These are phyloP conservation scores for Pygoscelis adeliae DNA, from an alignment of 2,113 vertebrate species.

Conservation along the genomic window DNA sequence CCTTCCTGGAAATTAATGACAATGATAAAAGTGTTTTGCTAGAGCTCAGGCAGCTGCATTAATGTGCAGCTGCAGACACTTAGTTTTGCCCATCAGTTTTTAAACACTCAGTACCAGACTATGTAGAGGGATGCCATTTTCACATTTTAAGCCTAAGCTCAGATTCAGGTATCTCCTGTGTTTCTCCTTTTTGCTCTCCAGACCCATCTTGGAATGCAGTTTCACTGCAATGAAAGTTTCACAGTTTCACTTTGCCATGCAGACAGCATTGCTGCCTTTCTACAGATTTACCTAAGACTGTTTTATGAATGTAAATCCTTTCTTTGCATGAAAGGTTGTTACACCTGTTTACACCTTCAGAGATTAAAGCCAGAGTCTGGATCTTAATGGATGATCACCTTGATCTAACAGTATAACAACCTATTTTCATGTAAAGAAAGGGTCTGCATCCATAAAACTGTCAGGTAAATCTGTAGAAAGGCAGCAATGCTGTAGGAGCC, in stretches of 20 bases:
- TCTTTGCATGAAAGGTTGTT: neutral
- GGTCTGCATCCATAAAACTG: neutral
- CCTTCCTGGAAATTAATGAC: constrained; percentile 7
- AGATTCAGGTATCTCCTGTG: neutral
- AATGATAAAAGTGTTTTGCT: neutral
- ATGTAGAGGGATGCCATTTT: neutral
- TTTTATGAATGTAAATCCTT: neutral
- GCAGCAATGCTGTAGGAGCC: neutral
- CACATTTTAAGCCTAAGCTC: neutral
- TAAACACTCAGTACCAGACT: neutral
- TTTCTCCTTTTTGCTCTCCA: neutral
- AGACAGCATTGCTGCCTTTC: too few species aligned
- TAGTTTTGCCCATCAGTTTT: neutral
- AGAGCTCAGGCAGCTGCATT: neutral
- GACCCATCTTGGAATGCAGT: neutral
- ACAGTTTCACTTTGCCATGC: too few species aligned
- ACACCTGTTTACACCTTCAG: neutral
- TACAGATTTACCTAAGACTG: neutral
- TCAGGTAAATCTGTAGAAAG: neutral
- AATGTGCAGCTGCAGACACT: neutral
- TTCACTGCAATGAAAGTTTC: neutral
- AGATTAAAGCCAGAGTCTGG: neutral
- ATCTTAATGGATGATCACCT: neutral
- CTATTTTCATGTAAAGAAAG: neutral
- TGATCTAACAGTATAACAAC: neutral